Base-by-base conservation (phyloP, 2,888 invertebrate genomes). In the Malacosoma neustria region DNA sequence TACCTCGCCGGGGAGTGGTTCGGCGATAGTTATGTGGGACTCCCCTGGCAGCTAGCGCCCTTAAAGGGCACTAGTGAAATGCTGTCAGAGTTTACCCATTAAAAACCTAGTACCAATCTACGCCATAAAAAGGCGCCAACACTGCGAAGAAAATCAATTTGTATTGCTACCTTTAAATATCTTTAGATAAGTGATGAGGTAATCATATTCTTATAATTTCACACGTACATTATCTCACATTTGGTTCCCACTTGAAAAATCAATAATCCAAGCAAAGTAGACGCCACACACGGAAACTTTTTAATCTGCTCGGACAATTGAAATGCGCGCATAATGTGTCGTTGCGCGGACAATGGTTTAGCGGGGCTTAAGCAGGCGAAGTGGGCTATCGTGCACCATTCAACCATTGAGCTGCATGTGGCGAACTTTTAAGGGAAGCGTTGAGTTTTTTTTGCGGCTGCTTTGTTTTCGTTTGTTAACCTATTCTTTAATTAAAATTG, bases 261-360 rank as follows among this genome's bases (percentile, higher is more conserved):
- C 56, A 55, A 54, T 58, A 45, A 46, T 41, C 22, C 22, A 9
- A 50, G 49, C 52, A 53, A 56, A 57, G 55, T 54, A 22, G 4
- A 49, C 47, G 46, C 47, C 43, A 33, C 53, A 48, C 48, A 48
- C 46, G 43, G 36, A 57, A 68, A 68, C 61, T 68, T 68, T 68
- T 68, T 66, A 68, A 68, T 68, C 68, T 65, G 57, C 45, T 44
- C 54, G 56, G 58, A 65, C 66, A 68, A 63, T 66, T 68, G 54
- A 65, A 67, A 65, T 63, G 64, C 59, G 51, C 49, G 61, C 63
- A 70, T 71, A 59, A 72, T 68, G 64, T 48, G 54, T 58, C 49
- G 54, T 49, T 48, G 56, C 48, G 39, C 50, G 59, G 57, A 73
- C 73, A 73, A 73, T 73, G 51, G 67, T 57, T 61, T 63, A 69